Evolutionary conservation across 2,797 vertebrate genomes (phyloP).

Genomic region (Karalla daura): DNA sequence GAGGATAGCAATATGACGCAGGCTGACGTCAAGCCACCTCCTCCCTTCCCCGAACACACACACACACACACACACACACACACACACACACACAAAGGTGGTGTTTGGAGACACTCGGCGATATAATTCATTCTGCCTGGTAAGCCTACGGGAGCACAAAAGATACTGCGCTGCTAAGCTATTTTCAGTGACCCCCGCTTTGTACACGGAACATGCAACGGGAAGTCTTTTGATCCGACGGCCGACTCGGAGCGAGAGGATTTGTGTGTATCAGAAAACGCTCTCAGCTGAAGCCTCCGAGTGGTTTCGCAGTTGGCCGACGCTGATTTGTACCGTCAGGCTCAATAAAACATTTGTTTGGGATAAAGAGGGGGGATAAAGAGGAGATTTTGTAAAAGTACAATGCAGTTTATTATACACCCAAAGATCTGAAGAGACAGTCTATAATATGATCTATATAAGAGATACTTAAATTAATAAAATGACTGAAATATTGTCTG

Average conservation of each 20-base stretch:
- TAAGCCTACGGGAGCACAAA: conserved; percentile 55
- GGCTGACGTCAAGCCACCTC: conserved; percentile 64
- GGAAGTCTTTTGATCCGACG: conserved; percentile 52
- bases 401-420: conserved; percentile 41
- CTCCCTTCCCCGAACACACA: conserved; percentile 39
- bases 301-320: conserved; percentile 42
- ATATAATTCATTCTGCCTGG: conserved; percentile 46
- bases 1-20: conserved; percentile 64
- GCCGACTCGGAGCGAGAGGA: conserved; percentile 13
- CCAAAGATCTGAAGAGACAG: conserved; percentile 54
- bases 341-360: conserved; percentile 15
- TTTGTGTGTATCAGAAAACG: conserved; percentile 31
- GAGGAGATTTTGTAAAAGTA: conserved; percentile 51
- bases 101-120: conserved; percentile 39
- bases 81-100: too few species aligned
- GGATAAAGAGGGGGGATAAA: conserved; percentile 10
- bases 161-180: conserved; percentile 52
- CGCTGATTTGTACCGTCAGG: conserved; percentile 60
- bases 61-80: conserved; percentile 19
- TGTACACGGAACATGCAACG: conserved; percentile 36
- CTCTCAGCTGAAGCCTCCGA: conserved; percentile 14
- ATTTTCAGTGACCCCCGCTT: conserved; percentile 37
- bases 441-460: conserved; percentile 43
- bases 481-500: conserved; percentile 45
- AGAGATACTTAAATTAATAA: conserved; percentile 62